Evolutionary conservation across 2,888 invertebrate species (phyloP).

Genomic region (Copidosoma aretas): DNA sequence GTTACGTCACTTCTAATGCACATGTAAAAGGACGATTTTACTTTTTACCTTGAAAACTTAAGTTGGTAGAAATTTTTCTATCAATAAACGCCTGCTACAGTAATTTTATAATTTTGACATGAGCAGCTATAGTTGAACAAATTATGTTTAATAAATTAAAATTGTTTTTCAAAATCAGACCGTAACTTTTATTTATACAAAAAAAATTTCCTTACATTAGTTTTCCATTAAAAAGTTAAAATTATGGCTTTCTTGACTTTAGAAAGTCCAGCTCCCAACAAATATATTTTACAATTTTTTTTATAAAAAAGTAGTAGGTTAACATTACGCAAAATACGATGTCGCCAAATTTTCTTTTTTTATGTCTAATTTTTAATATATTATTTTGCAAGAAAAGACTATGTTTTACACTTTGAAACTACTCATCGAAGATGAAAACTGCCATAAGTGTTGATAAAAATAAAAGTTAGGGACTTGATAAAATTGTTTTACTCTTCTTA

Average conservation of each 20-base stretch:
- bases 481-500: constrained; percentile 1
- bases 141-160: constrained; percentile 12
- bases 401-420: constrained; percentile 7
- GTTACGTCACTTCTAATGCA: not conserved
- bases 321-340: constrained; percentile 17
- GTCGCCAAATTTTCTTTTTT: constrained; percentile 9
- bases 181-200: constrained; percentile 4
- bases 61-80: not conserved
- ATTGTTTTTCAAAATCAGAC: constrained; percentile 1
- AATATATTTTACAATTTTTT: constrained; percentile 9
- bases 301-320: constrained; percentile 3
- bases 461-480: constrained; percentile 15
- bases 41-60: not conserved
- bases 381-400: constrained; percentile 2
- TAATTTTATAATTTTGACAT: not conserved
- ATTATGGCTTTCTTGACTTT: constrained; percentile 17
- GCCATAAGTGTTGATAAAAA: not conserved
- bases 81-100: not conserved
- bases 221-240: constrained; percentile 10
- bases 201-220: constrained; percentile 1
- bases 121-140: not conserved
- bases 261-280: constrained; percentile 16
- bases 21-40: too few species aligned
- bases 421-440: constrained; percentile 2
- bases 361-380: not conserved